A percentile compares a stretch with the other conserved stretches of the same genome.
These are phyloP conservation scores for Aldrovandia affinis DNA, from an alignment of 2,797 vertebrate genomes.

Conservation along the genomic window DNA sequence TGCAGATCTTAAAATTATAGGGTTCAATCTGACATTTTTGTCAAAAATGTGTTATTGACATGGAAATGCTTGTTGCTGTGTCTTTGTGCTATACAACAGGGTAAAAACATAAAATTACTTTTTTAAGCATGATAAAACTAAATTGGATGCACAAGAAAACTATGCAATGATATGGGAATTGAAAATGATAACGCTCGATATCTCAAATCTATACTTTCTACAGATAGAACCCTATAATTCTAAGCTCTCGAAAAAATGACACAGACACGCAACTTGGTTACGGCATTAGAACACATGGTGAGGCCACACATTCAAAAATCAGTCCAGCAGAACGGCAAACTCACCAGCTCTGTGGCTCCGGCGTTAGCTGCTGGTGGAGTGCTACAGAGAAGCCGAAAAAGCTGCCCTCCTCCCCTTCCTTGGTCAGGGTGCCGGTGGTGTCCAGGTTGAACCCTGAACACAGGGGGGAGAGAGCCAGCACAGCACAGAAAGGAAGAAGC, in stretches of 20 bases:
- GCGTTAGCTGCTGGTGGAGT: slow-evolving; percentile 85
- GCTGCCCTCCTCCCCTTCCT: slow-evolving; percentile 83
- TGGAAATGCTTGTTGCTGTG: background rate
- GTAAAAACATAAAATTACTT: background rate
- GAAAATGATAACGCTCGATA: background rate
- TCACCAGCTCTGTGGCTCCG: slow-evolving; percentile 87
- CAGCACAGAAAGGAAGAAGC: slow-evolving; percentile 55
- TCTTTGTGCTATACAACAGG: background rate
- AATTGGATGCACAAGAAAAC: background rate
- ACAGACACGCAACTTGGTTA: background rate
- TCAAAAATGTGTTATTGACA: background rate
- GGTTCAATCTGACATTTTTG: no score
- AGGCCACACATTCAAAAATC: slow-evolving; percentile 15
- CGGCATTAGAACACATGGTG: slow-evolving; percentile 2
- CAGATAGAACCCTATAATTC: background rate
- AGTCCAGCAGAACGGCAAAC: slow-evolving; percentile 48
- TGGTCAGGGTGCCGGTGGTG: slow-evolving; percentile 79
- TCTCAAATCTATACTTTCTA: background rate
- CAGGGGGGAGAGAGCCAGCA: slow-evolving; percentile 53
- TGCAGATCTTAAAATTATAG: background rate
- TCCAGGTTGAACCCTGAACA: slow-evolving; percentile 86
- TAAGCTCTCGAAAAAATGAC: background rate
- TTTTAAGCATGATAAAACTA: background rate
- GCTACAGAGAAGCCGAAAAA: slow-evolving; percentile 92
- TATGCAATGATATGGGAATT: background rate